Percentiles rank a stretch among this genome's conserved stretches.
Evolutionary conservation across 2,113 vertebrate species (phyloP).

Genomic region (Hirundichthys speculiger): DNA sequence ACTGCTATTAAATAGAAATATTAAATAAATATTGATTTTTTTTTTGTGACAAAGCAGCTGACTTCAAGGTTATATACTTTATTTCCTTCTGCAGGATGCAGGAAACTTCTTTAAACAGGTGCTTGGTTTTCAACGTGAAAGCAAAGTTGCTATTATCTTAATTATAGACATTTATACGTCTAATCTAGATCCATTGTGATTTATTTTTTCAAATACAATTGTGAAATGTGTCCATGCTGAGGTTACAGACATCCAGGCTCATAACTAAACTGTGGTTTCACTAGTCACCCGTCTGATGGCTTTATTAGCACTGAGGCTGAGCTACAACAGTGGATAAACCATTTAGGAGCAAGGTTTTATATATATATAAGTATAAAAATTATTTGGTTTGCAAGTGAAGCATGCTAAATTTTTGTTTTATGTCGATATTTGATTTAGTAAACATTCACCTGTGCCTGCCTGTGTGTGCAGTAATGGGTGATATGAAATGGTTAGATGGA

Average conservation of each 20-base stretch:
- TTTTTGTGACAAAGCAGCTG: not conserved
- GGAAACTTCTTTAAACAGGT: constrained; percentile 64
- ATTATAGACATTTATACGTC: constrained; percentile 76
- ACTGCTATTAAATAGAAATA: too few relatives aligned
- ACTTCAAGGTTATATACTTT: constrained; percentile 9
- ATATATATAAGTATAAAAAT: too few relatives aligned
- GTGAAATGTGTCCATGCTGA: constrained; percentile 35
- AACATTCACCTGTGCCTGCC: too few relatives aligned
- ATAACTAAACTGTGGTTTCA: constrained; percentile 24
- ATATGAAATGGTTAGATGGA: too few relatives aligned
- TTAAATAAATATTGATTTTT: too few relatives aligned
- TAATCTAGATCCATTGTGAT: constrained; percentile 54
- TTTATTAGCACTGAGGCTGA: not conserved
- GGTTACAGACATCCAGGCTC: constrained; percentile 67
- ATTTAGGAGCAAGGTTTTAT: not conserved
- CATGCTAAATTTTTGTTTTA: too few relatives aligned
- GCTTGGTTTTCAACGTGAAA: constrained; percentile 29
- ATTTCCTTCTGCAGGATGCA: constrained; percentile 30
- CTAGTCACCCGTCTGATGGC: not conserved
- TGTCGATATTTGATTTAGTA: too few relatives aligned
- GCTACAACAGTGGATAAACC: not conserved
- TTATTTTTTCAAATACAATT: constrained; percentile 2
- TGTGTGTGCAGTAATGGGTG: too few relatives aligned
- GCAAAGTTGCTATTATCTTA: constrained; percentile 66
- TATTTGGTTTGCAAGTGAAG: too few relatives aligned